Conservation (phyloP, 2,888 invertebrate species). For the Cheilosia soror region DNA sequence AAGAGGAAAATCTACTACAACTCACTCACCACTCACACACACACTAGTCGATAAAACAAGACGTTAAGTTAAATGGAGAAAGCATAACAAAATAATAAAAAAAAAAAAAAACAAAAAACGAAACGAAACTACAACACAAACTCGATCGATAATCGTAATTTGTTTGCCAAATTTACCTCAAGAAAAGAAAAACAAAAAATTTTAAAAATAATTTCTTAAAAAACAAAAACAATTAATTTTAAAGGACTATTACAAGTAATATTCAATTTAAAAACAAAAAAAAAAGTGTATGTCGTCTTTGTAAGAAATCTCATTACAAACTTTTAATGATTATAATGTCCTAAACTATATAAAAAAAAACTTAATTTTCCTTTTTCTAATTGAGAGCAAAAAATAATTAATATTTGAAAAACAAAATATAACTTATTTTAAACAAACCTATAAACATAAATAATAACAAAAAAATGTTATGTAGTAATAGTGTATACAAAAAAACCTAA, state of each 20-base stretch:
- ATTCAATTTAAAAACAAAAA: constrained; percentile 60
- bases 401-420: constrained; percentile 11
- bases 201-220: constrained; percentile 58
- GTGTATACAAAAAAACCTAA: constrained; percentile 40
- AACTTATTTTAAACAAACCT: constrained; percentile 43
- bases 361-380: constrained; percentile 51
- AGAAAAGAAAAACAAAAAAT: constrained; percentile 74
- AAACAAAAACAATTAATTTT: constrained; percentile 60
- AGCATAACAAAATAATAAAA: constrained; percentile 53
- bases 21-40: constrained; percentile 76
- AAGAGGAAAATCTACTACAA: constrained; percentile 74
- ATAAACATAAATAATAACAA: constrained; percentile 31
- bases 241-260: constrained; percentile 62
- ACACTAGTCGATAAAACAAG: constrained; percentile 79
- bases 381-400: constrained; percentile 20
- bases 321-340: constrained; percentile 65
- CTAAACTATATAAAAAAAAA: constrained; percentile 51
- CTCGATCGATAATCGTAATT: constrained; percentile 76
- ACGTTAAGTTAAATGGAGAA: constrained; percentile 44
- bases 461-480: constrained; percentile 67
- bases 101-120: constrained; percentile 21
- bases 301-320: constrained; percentile 64
- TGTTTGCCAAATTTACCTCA: constrained; percentile 84
- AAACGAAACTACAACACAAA: constrained; percentile 31
- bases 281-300: constrained; percentile 66